Evolutionary conservation across 2,797 vertebrate genomes (phyloP).

Genomic region (Muraenolepis orangiensis): DNA sequence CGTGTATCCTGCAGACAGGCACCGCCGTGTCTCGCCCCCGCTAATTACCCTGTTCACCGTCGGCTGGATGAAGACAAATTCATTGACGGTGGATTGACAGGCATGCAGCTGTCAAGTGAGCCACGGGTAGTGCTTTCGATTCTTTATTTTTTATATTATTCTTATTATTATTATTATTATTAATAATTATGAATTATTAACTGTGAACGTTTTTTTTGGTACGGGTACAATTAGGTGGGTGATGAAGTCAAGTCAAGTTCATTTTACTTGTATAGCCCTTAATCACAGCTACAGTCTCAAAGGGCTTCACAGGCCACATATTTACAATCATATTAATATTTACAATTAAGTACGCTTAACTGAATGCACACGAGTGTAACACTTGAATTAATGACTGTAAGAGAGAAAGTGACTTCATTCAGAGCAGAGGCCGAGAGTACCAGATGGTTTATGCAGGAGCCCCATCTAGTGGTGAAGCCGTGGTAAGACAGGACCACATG

Average conservation of each 20-base stretch:
- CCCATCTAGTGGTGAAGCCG: neutral
- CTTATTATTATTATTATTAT: too few species aligned
- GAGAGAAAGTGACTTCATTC: neutral
- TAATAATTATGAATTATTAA: too few species aligned
- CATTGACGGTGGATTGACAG: neutral
- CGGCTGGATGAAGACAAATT: neutral
- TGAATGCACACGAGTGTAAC: neutral
- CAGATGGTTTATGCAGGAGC: neutral
- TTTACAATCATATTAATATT: too few species aligned
- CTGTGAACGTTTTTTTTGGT: neutral
- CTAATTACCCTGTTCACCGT: constrained; percentile 3
- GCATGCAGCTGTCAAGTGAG: too few species aligned
- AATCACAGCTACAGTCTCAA: too few species aligned
- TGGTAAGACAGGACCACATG: neutral
- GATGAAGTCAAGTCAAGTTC: too few species aligned
- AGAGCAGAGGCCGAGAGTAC: neutral
- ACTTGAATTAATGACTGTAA: neutral
- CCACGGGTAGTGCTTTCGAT: too few species aligned
- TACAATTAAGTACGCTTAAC: neutral
- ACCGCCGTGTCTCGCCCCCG: constrained; percentile 1
- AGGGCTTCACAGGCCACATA: too few species aligned
- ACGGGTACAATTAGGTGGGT: neutral
- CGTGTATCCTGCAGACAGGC: neutral
- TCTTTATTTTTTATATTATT: too few species aligned
- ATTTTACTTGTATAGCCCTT: too few species aligned